Conservation (phyloP, 1,140 invertebrate species). For the Danaus plexippus region DNA sequence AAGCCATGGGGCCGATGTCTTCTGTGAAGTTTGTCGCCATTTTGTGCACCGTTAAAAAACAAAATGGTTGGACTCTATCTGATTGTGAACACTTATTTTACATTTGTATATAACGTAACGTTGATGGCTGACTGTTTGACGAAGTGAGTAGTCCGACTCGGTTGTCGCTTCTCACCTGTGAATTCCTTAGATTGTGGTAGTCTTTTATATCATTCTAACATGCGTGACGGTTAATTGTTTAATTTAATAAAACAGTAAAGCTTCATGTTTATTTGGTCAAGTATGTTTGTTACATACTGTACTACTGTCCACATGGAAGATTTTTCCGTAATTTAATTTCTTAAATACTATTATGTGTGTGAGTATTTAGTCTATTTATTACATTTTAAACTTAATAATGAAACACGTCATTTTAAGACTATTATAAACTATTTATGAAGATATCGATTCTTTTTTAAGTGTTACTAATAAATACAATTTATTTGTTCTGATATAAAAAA, state of each 20-base stretch:
- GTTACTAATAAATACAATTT: too few relatives aligned
- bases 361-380: conserved; percentile 1
- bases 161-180: conserved; percentile 69
- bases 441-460: too few relatives aligned
- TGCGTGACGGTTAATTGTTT: conserved; percentile 67
- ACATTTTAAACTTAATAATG: not conserved
- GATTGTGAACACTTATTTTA: conserved; percentile 12
- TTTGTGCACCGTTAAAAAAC: conserved; percentile 38
- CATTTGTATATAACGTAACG: conserved; percentile 20
- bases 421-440: too few relatives aligned
- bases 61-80: conserved; percentile 34
- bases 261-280: conserved; percentile 58
- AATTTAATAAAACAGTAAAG: conserved; percentile 69
- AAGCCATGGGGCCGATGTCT: conserved; percentile 49
- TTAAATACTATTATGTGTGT: not conserved
- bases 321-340: too few relatives aligned
- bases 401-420: not conserved
- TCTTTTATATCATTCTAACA: conserved; percentile 52
- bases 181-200: conserved; percentile 11
- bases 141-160: conserved; percentile 69
- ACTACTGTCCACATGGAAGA: too few relatives aligned
- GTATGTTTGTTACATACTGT: conserved; percentile 28
- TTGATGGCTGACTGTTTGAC: conserved; percentile 28
- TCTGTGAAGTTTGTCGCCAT: conserved; percentile 56
- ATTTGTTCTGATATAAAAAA: too few relatives aligned